A percentile compares a stretch with the other conserved stretches of the same genome.
phyloP scores from a whole-genome alignment of 2,113 vertebrate species.

The Microtus oregoni region DNA sequence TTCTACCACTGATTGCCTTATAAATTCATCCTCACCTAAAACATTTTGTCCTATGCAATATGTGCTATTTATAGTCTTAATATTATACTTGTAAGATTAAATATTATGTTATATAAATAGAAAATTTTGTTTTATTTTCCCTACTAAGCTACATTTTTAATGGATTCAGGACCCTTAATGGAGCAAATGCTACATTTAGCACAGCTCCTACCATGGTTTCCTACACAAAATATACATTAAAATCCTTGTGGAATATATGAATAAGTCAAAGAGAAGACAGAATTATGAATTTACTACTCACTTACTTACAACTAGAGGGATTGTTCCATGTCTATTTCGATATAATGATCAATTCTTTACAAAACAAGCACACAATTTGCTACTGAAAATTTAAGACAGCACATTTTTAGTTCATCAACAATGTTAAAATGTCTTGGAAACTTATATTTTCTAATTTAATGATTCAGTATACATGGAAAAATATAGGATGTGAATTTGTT shows the following conservation, averaged over 20 bases:
- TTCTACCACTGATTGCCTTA: neutral
- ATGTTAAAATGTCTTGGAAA: conserved; percentile 65
- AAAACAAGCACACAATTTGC: conserved; percentile 28
- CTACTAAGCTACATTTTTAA: neutral
- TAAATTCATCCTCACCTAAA: neutral
- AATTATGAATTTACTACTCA: conserved; percentile 37
- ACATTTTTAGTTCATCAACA: conserved; percentile 69
- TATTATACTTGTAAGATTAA: neutral
- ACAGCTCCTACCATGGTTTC: neutral
- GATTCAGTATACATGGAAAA: conserved; percentile 77
- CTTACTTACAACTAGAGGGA: conserved; percentile 38
- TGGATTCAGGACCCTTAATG: conserved; percentile 8
- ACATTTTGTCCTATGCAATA: neutral
- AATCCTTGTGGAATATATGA: conserved; percentile 34
- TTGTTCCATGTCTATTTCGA: conserved; percentile 33
- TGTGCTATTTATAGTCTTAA: neutral
- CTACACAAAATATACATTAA: conserved; percentile 30
- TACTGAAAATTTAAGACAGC: conserved; percentile 74
- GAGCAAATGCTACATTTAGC: neutral
- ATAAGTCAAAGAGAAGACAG: conserved; percentile 43
- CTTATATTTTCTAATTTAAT: conserved; percentile 80
- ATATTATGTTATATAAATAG: neutral
- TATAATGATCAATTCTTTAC: conserved; percentile 26
- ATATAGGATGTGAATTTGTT: conserved; percentile 79
- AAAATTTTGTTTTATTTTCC: conserved; percentile 37